Base-by-base conservation (phyloP, 2,888 invertebrate species). In the Cantharis rustica region DNA sequence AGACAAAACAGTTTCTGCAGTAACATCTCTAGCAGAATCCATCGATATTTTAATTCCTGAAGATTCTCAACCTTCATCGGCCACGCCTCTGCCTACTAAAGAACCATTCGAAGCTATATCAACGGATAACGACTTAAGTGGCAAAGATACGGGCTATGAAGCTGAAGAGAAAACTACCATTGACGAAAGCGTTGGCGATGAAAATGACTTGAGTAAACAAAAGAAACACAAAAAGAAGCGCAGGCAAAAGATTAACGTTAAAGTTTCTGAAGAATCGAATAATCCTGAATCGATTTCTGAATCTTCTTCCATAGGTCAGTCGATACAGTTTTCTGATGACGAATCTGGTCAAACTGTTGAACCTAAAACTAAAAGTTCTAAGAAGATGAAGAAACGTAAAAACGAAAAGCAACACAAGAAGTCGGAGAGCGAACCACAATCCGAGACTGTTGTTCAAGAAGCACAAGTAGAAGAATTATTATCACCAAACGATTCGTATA, bases 111-210 rank as follows among this genome's bases (percentile, higher is more conserved):
- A 86, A 74, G 2, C 47, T 2, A 47, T 47, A 47, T 47, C 47
- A 47, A 77, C 83, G 10, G 80, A 82, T 13, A 84, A 83, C 11
- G 84, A 84, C 26, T 84, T 86, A 26, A 86, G 86, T 69, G 84
- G 88, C 23, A 90, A 90, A 73, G 89, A 88, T 69, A 89, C 89
- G 72, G 94, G 94, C n/a, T 95, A 95, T 84, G 94, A 95, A 85
- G 91, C 93, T 10, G 95, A 93, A 83, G 95, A 93, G 83, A 89
- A 92, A 79, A 91, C 93, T 1, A 88, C 91, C 17, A 90, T 92
- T 83, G 90, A 92, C 86, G 89, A 93, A 87, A 85, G 90, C 87
- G 78, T 91, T 85, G 85, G 90, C 85, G 88, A 89, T 20, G 86
- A 88, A 13, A 87, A 88, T 16, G 87, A 87, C 68, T 85, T 86